Evolutionary conservation across 2,888 invertebrate species (phyloP).

Genomic region (Cheiracanthium punctorium): DNA sequence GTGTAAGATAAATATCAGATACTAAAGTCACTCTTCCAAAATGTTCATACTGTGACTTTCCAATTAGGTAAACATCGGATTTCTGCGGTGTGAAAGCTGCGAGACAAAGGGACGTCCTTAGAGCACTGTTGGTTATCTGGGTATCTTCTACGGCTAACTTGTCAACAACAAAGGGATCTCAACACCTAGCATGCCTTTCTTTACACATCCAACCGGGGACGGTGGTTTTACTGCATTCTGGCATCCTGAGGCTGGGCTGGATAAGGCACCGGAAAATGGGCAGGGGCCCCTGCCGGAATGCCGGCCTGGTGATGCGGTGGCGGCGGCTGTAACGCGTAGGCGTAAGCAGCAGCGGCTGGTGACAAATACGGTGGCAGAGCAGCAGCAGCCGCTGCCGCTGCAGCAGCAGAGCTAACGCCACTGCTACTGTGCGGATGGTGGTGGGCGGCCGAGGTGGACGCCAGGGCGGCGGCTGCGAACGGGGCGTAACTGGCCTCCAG

Average conservation of each 20-base stretch:
- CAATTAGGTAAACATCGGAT: too few relatives aligned
- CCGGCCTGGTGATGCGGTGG: constrained; percentile 30
- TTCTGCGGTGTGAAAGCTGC: too few relatives aligned
- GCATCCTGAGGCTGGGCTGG: constrained; percentile 58
- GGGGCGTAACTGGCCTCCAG: constrained; percentile 48
- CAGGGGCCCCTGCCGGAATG: constrained; percentile 41
- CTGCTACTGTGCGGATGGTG: constrained; percentile 21
- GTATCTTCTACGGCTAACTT: too few relatives aligned
- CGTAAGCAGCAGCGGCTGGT: constrained; percentile 18
- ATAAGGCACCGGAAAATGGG: constrained; percentile 50
- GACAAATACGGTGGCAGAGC: neutral
- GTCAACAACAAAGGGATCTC: too few relatives aligned
- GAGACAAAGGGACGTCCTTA: too few relatives aligned
- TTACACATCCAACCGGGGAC: too few relatives aligned
- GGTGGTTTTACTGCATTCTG: constrained; percentile 59
- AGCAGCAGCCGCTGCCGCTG: neutral
- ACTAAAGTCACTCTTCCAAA: too few relatives aligned
- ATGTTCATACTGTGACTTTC: too few relatives aligned
- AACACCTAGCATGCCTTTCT: too few relatives aligned
- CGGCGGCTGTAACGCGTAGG: constrained; percentile 32
- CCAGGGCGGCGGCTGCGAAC: constrained; percentile 28
- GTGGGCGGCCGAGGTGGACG: constrained; percentile 23
- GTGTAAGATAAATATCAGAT: too few relatives aligned
- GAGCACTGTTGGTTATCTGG: too few relatives aligned
- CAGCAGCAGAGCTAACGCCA: neutral